phyloP scores from a whole-genome alignment of 2,888 invertebrate genomes.

The Microplitis manilae region DNA sequence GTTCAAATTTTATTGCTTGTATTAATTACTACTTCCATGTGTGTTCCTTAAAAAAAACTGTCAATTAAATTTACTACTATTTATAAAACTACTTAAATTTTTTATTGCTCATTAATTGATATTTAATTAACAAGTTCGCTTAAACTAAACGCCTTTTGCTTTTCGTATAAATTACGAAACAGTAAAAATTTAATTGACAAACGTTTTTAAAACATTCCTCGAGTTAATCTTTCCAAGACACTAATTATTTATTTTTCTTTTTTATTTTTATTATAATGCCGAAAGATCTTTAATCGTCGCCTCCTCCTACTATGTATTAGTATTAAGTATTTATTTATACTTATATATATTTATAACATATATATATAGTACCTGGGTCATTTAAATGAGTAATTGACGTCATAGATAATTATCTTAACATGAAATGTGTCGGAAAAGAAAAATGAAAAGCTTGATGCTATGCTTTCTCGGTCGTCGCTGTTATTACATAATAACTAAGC shows the following conservation, averaged over 20 bases:
- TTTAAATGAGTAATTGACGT: constrained; percentile 4
- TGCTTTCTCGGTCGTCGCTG: constrained; percentile 25
- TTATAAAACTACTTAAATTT: neutral
- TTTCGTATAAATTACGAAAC: neutral
- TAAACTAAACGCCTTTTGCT: neutral
- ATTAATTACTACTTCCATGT: constrained; percentile 7
- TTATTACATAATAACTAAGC: constrained; percentile 7
- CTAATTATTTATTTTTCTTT: neutral
- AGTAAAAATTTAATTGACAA: neutral
- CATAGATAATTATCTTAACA: neutral
- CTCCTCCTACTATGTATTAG: neutral
- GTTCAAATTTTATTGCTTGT: constrained; percentile 22
- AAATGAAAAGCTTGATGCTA: constrained; percentile 19
- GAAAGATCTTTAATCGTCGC: neutral
- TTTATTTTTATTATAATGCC: neutral
- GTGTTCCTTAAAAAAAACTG: neutral
- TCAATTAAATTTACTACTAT: neutral
- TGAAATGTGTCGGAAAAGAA: neutral
- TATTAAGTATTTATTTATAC: neutral
- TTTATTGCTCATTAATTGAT: too few species aligned
- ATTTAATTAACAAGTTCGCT: too few species aligned
- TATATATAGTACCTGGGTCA: neutral
- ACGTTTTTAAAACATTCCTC: constrained; percentile 6
- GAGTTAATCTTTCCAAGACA: neutral
- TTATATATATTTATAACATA: neutral